Base-by-base conservation (phyloP, 2,888 invertebrate genomes). In the Brenthis ino region DNA sequence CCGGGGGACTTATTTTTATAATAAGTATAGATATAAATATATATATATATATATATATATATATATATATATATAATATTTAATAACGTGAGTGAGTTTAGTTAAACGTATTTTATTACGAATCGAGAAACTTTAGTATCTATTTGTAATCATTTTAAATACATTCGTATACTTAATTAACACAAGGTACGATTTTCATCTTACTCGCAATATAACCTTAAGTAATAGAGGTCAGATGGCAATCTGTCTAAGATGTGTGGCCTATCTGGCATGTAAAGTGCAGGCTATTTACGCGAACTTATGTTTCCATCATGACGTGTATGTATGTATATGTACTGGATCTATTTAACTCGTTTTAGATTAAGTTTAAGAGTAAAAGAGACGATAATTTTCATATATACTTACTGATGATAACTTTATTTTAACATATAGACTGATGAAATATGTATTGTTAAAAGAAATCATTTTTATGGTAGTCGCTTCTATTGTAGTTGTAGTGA, bases 171-270 rank as follows among this genome's bases (percentile, higher is more conserved):
- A 63, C 14, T 54, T 54, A 53, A 63, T 63, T 54, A 63, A 63
- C 63, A 51, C 54, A 11, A 63, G 33, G 6, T 37, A 54, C 28
- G 20, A 53, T 54, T 63, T 63, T 63, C 63, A 63, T 63, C 53
- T 63, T 20, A 24, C 43, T 28, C 33, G 60, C 50, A 50, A 51
- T 54, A 43, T 43, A 20, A 63, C 63, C 63, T 43, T 54, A 43
- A 37, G 63, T 63, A 63, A 63, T 54, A 54, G 63, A 63, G 63
- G 53, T 63, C 53, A 63, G 63, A 63, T 63, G 63, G 63, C 54
- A 53, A 63, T 63, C 63, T 63, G 51, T 51, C 51, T 53, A 53
- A 37, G 53, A 53, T 37, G 37, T 63, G 53, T 63, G 53, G 53
- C 50, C 60, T 60, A 60, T 60, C 60, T 60, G 48, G 63, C 28